Evolutionary conservation across 1,140 invertebrate species (phyloP).

Genomic region (Aphelenchoides avenae): DNA sequence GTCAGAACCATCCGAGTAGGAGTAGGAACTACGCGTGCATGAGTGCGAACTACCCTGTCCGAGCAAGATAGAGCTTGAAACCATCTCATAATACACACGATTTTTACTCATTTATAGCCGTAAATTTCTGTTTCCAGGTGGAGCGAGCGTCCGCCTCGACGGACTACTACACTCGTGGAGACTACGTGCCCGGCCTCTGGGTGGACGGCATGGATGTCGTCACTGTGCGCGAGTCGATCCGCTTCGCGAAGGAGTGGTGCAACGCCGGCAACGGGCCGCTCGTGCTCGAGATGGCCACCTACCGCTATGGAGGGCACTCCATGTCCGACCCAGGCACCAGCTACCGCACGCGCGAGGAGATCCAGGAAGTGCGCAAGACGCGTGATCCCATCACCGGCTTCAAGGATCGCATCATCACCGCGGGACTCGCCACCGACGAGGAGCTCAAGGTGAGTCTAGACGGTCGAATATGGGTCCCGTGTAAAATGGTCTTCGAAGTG

Average conservation of each 20-base stretch:
- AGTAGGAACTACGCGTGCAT: no score
- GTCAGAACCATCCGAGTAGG: no score
- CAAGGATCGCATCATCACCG: constrained; percentile 71
- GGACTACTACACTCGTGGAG: constrained; percentile 86
- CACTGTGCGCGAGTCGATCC: constrained; percentile 79
- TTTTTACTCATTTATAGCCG: no score
- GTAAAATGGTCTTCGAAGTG: background rate
- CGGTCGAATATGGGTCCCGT: background rate
- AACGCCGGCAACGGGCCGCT: constrained; percentile 79
- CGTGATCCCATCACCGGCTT: constrained; percentile 82
- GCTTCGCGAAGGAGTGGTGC: constrained; percentile 76
- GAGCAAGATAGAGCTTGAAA: no score
- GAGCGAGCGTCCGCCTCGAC: constrained; percentile 80
- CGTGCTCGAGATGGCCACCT: constrained; percentile 80
- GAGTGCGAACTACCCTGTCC: no score
- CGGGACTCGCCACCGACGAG: constrained; percentile 67
- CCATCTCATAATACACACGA: no score
- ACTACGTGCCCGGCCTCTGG: constrained; percentile 84
- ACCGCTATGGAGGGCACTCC: constrained; percentile 67
- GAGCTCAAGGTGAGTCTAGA: constrained; percentile 60
- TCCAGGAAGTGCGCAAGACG: constrained; percentile 80
- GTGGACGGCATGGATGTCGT: constrained; percentile 78
- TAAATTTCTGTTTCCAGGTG: no score
- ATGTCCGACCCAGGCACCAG: constrained; percentile 67
- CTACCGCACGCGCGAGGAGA: constrained; percentile 75